Base-by-base conservation (phyloP, 2,888 invertebrate species). In the Drosophila dives region DNA sequence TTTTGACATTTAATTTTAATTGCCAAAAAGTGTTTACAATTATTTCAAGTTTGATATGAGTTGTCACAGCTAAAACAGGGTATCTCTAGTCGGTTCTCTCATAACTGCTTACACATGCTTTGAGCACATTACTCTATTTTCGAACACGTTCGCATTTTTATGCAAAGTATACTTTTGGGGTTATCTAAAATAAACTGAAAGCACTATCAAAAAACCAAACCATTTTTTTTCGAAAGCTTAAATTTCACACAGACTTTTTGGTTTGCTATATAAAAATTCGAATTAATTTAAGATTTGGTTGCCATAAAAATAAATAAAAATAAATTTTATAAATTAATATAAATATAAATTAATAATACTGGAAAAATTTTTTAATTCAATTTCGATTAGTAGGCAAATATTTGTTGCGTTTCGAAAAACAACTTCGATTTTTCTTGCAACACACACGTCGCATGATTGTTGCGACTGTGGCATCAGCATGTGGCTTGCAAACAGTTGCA, bases 131-230 rank as follows among this genome's bases (percentile, higher is more conserved):
- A 12, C 6, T 2, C 17, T 11, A 26, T 17, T 49, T 26, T 48
- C 17, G 26, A 17, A 5, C 26, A 48, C 2, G 20, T 11, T 42
- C 20, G 7, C 20, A 15, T 3, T 23, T 4, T 45, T 29, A 26
- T 49, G 15, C 26, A 58, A 23, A 48, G 64, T 50, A 65, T 65
- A 65, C 64, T 65, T 65, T 64, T 65, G 34, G 64, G 64, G 33
- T 51, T 63, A 20, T 29, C 7, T 0, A 23, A 49, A 64, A 49
- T 38, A 11, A 38, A 33, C 26, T 48, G 34, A 17, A 59, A 17
- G 20, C 17, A 48, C 11, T 33, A 20, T 34, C 5, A 17, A 54
- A 17, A 29, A 17, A 17, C 10, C 17, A 29, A 29, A 29, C 4
- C 3, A 26, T 26, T 26, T 26, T 26, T 26, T 26, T 29, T 29